Evolutionary conservation across 1,140 invertebrate species (phyloP), one percentile per base, ranked within the genome.

Genomic region (Bombus picipes): DNA sequence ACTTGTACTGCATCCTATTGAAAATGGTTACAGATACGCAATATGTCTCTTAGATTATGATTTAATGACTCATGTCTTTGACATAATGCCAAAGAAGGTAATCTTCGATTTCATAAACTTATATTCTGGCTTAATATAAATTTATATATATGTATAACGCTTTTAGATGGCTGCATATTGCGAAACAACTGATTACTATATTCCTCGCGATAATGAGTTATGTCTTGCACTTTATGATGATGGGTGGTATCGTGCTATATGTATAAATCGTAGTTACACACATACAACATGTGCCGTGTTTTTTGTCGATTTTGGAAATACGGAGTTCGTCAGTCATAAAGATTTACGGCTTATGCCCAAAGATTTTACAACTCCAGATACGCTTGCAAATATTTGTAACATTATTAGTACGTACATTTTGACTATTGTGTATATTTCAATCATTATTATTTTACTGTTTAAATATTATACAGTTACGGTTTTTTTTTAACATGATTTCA

Each of bases 251-350:
- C 90, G 95, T 9, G 94, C 91, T 0, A 39, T 80, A 1, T 95
- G 94, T 37, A 0, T 94, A 0, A 4, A 78, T 39, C 80, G 87
- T 34, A 92, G 28, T 10, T 37, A 65, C 28, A 86, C 83, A 0
- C 43, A 74, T 0, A 87, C 79, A 5, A 78, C 87, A 37, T 79
- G 90, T 10, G 1, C 62, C 1, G 81, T 95, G 15, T 92, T 92
- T 22, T 94, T 94, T 9, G 39, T 95, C 18, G 95, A 95, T 81
- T 94, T 77, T 73, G 95, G 95, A 13, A 94, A 94, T 65, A 66
- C 88, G 0, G 87, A 86, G 4, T 10, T 47, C n/a, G 92, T 95
- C 6, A 10, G 86, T 1, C 93, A 95, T 53, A 88, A 70, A 12
- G 82, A 95, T 62, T 92, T 95, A n/a, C 86, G 94, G 53, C 59